Evolutionary conservation across 1,140 invertebrate species (phyloP).

Genomic region (Zaprionus tsacasi): DNA sequence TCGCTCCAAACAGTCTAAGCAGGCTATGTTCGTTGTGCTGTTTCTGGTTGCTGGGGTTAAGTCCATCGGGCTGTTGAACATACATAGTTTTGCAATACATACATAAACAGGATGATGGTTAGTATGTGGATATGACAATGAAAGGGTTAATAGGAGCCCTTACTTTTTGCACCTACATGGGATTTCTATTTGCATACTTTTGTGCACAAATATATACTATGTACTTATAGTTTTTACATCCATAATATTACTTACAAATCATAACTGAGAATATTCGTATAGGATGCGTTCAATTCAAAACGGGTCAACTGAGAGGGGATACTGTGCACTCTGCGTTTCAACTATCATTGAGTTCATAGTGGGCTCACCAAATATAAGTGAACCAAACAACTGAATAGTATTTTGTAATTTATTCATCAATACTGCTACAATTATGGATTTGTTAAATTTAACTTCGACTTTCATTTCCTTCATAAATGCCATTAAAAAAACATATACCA

Average conservation of each 20-base stretch:
- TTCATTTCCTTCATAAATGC: too few relatives aligned
- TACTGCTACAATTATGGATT: too few relatives aligned
- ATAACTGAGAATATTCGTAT: not conserved
- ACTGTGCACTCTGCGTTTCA: too few relatives aligned
- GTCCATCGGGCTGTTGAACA: not conserved
- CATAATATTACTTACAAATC: not conserved
- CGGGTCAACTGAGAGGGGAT: too few relatives aligned
- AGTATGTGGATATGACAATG: not conserved
- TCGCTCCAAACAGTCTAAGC: slow-evolving; percentile 17
- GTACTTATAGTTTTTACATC: not conserved
- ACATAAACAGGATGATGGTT: too few relatives aligned
- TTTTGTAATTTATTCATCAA: too few relatives aligned
- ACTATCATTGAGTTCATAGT: too few relatives aligned
- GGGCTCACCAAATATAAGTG: too few relatives aligned
- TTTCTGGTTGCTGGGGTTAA: slow-evolving; percentile 1
- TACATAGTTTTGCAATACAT: not conserved
- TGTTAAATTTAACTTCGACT: too few relatives aligned
- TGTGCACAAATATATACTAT: not conserved
- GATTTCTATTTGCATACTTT: not conserved
- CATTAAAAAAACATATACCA: too few relatives aligned
- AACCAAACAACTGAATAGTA: too few relatives aligned
- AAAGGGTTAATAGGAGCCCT: not conserved
- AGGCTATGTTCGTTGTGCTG: not conserved
- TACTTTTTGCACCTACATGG: not conserved
- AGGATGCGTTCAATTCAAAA: not conserved